Base-by-base conservation (phyloP, 2,113 vertebrate species). In the Rhynchopsitta pachyrhyncha region DNA sequence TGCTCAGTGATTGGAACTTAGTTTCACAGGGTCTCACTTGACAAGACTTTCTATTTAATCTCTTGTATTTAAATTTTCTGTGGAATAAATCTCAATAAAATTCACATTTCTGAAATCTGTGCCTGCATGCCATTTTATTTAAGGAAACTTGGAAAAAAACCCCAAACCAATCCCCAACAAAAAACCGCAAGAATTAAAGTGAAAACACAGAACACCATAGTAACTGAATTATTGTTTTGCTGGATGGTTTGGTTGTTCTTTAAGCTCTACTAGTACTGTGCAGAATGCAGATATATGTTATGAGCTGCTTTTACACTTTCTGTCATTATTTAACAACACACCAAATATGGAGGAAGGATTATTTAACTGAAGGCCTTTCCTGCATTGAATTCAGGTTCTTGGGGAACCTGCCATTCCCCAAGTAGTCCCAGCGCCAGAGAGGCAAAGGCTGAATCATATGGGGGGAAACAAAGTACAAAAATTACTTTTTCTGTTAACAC, bases 1-100 rank as follows among this genome's bases (percentile, higher is more conserved):
- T 91, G 93, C 70, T 95, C 94, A 96, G 88, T 73, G 95, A 95
- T 85, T 93, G 90, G 93, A 97, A 97, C 92, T 87, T 63, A 77
- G 63, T 93, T 97, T 94, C 90, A 78, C 88, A 81, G 76, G 35
- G 85, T 94, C 93, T 95, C 84, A 86, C 69, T 95, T 91, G 90
- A 92, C 86, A 82, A 89, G 88, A 85, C 70, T 92, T 93, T 86
- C 86, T 80, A 91, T 94, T 96, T 96, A 95, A 92, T 94, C 60
- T 92, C 78, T 79, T 93, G 74, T 92, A 97, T 96, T 95, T 85
- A 94, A 92, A 91, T 93, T 82, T 88, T 66, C 73, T 75, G 18
- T 49, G 19, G 88, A 93, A 93, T 92, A 90, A 95, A 86, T 96
- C 79, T 96, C 82, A 75, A 7, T 92, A 76, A 79, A 96, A 91